Percentiles rank a stretch among this genome's conserved stretches.
phyloP scores from a whole-genome alignment of 2,797 vertebrate genomes.

The Pangasius mekongensis region DNA sequence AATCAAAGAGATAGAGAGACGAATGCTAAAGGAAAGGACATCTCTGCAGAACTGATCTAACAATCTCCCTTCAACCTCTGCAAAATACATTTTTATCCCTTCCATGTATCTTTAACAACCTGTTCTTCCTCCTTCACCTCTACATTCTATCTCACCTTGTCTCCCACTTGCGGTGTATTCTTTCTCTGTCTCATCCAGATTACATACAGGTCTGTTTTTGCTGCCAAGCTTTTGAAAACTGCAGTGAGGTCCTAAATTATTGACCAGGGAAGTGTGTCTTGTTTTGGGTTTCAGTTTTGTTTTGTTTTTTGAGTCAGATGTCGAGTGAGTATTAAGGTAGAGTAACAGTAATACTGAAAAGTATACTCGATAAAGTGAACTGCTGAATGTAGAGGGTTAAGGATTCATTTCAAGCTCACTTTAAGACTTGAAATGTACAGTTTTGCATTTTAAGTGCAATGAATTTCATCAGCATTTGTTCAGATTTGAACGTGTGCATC shows the following conservation, averaged over 20 bases:
- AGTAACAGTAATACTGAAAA: not conserved
- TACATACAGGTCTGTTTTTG: conserved; percentile 19
- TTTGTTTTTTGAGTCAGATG: not conserved
- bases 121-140: conserved; percentile 37
- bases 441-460: not conserved
- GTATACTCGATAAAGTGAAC: not conserved
- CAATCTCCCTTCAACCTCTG: conserved; percentile 40
- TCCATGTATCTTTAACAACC: conserved; percentile 35
- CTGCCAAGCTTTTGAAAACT: conserved; percentile 29
- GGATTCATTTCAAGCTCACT: not conserved
- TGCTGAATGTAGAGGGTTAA: not conserved
- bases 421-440: not conserved
- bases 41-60: conserved; percentile 38
- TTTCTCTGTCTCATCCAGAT: conserved; percentile 7
- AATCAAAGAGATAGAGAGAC: conserved; percentile 67
- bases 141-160: conserved; percentile 14
- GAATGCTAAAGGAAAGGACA: conserved; percentile 50
- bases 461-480: not conserved
- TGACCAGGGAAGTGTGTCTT: conserved; percentile 9
- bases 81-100: conserved; percentile 39
- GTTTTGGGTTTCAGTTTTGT: not conserved
- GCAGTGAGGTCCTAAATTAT: conserved; percentile 30
- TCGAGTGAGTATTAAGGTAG: not conserved
- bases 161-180: not conserved
- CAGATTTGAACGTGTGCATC: not conserved